These are phyloP conservation scores for Anadara kagoshimensis DNA, from an alignment of 1,140 invertebrate species.

Conservation along the genomic window DNA sequence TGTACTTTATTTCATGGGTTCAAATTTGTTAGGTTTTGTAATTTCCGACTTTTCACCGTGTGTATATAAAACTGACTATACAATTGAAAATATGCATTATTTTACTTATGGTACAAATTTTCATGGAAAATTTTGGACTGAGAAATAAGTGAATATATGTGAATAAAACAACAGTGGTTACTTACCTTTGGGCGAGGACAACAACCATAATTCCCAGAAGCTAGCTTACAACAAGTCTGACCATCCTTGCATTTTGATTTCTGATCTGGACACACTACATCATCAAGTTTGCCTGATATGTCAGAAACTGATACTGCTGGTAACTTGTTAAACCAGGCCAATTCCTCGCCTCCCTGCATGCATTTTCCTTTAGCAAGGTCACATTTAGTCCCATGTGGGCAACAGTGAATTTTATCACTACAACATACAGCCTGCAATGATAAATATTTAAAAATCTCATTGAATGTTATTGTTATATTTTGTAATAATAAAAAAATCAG, in stretches of 20 bases:
- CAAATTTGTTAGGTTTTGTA: too few species aligned
- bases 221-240: constrained; percentile 46
- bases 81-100: too few species aligned
- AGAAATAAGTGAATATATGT: too few species aligned
- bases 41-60: too few species aligned
- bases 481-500: too few species aligned
- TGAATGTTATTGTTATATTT: too few species aligned
- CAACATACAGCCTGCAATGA: constrained; percentile 50
- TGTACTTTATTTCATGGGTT: too few species aligned
- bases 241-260: constrained; percentile 34
- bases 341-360: constrained; percentile 4
- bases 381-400: constrained; percentile 52
- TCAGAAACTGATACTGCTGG: neutral
- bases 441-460: too few species aligned
- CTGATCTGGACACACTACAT: constrained; percentile 41
- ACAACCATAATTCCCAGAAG: constrained; percentile 39
- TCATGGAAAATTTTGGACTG: too few species aligned
- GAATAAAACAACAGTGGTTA: too few species aligned
- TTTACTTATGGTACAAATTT: too few species aligned
- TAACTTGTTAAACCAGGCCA: constrained; percentile 40
- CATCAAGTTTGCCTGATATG: neutral
- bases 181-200: constrained; percentile 54
- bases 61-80: too few species aligned
- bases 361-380: constrained; percentile 36
- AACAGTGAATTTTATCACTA: constrained; percentile 56